phyloP scores from a whole-genome alignment of 2,888 invertebrate genomes.

The Anarsia innoxiella region DNA sequence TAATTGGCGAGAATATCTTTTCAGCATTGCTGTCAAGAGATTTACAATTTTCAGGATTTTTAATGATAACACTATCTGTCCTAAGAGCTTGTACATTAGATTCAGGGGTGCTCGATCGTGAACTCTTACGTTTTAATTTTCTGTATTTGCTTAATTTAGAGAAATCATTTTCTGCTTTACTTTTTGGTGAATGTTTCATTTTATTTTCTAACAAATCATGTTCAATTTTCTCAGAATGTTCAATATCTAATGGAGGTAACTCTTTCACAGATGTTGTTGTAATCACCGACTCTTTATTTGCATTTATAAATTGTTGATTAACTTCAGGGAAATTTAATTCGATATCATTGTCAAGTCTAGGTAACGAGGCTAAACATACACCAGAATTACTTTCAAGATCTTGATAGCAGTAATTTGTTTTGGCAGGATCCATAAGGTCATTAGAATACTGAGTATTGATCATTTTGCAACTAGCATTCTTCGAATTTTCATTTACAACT shows the following conservation, averaged over 20 bases:
- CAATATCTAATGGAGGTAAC: constrained; percentile 32
- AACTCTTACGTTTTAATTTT: constrained; percentile 37
- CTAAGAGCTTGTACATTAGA: constrained; percentile 31
- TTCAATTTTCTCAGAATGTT: constrained; percentile 21
- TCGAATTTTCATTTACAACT: constrained; percentile 28
- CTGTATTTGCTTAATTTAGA: constrained; percentile 59
- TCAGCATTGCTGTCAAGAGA: constrained; percentile 29
- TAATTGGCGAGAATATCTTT: constrained; percentile 11
- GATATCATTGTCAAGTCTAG: constrained; percentile 63
- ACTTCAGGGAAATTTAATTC: constrained; percentile 68
- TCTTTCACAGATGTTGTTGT: constrained; percentile 25
- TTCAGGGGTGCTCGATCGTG: constrained; percentile 23
- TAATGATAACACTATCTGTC: constrained; percentile 66
- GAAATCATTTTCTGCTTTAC: constrained; percentile 30
- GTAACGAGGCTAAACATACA: constrained; percentile 60
- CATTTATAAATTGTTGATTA: constrained; percentile 68
- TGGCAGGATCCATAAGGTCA: constrained; percentile 33
- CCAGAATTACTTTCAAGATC: constrained; percentile 63
- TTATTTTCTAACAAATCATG: constrained; percentile 17
- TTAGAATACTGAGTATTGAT: constrained; percentile 42
- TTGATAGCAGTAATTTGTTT: constrained; percentile 53
- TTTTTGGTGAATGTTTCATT: constrained; percentile 14
- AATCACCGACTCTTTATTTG: constrained; percentile 46
- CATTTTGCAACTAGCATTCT: constrained; percentile 56
- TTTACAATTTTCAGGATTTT: constrained; percentile 61